Evolutionary conservation across 2,888 invertebrate species (phyloP).

Genomic region (Thereva unica): DNA sequence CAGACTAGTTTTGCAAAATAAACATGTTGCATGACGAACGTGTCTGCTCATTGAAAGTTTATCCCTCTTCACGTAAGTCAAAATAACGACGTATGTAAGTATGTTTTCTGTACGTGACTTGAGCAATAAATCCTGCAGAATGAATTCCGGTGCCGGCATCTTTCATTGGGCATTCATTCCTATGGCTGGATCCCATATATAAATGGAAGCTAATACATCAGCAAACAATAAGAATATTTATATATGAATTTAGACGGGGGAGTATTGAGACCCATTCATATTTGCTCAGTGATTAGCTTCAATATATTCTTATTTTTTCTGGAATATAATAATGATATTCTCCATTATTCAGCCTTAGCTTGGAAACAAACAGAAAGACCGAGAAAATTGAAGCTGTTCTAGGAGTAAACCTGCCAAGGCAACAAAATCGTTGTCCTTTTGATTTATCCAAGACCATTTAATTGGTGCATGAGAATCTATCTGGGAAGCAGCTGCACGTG

Average conservation of each 20-base stretch:
- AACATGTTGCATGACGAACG: conserved; percentile 16
- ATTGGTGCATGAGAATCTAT: no score
- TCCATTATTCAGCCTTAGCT: no score
- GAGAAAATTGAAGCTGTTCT: no score
- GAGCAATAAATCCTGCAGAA: conserved; percentile 38
- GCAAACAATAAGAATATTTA: conserved; percentile 40
- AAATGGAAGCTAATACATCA: conserved; percentile 32
- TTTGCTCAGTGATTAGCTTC: conserved; percentile 36
- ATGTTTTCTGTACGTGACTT: conserved; percentile 39
- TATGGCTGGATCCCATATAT: conserved; percentile 1
- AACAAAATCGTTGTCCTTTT: no score
- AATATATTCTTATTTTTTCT: not conserved
- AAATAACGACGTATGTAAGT: conserved; percentile 23
- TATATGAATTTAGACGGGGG: conserved; percentile 38
- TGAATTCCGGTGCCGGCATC: not conserved
- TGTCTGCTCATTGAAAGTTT: conserved; percentile 15
- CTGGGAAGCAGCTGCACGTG: no score
- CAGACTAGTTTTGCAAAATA: conserved; percentile 1
- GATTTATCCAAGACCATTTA: no score
- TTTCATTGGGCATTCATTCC: conserved; percentile 3
- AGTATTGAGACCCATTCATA: conserved; percentile 4
- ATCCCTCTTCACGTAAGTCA: conserved; percentile 13
- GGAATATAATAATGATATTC: no score
- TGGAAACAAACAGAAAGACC: no score
- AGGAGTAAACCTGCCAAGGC: no score